Base-by-base conservation (phyloP, 2,888 invertebrate species). In the Luperina testacea region DNA sequence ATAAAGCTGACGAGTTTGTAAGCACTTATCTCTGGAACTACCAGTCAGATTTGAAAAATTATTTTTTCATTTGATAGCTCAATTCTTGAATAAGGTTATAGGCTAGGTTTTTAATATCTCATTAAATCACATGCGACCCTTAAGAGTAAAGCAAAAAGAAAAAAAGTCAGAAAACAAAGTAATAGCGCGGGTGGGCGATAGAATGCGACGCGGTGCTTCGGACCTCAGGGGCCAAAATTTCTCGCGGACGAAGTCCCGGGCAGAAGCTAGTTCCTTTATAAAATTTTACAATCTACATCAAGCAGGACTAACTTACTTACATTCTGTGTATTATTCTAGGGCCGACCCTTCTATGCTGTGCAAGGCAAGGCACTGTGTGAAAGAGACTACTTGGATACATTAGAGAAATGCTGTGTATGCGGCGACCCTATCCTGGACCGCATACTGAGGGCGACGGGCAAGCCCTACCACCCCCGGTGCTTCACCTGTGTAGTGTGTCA, bases 371-470 rank as follows among this genome's bases (percentile, higher is more conserved):
- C 99, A 0, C 98, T 99, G 83, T 99, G 99, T 94, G 99, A 99
- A 94, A 97, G 98, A 86, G 99, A 99, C 95, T 99, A 99, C 95
- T 96, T 99, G 94, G 98, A 99, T 91, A 99, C 99, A 0, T 96
- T 99, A 89, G 99, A 99, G 92, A 99, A 99, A 93, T 99, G 99
- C 94, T 99, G 99, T 79, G 99, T 99, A 3, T 99, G 99, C 93
- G 98, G 98, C 82, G 98, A 99, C 91, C 99, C 99, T 3, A 99
- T 99, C 90, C 97, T 99, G 85, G 99, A 99, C 92, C 97, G 99
- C 88, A 99, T 99, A 92, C 96, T 99, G 69, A 97, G 99, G 87
- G 99, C 99, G 0, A 99, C 99, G 0, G 99, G 99, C 51, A 99
- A 99, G 94, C 99, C 99, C 0, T 99, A 99, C 96, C 99, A 99